Evolutionary conservation across 2,113 vertebrate genomes (phyloP).

Genomic region (Alexandromys fortis): DNA sequence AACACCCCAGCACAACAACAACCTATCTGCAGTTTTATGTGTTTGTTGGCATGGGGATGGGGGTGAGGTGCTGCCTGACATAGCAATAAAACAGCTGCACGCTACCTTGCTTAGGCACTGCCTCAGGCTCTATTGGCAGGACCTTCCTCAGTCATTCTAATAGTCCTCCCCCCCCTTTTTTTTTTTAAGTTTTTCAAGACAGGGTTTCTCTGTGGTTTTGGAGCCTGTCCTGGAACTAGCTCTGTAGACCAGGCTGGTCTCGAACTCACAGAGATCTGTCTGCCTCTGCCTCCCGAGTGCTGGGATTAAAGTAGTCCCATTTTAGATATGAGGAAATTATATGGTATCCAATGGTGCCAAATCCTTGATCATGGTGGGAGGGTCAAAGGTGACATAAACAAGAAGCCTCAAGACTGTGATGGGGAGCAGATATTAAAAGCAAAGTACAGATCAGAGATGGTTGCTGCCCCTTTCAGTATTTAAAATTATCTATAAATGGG

Average conservation of each 20-base stretch:
- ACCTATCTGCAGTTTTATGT: rapidly evolving
- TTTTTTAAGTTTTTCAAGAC: too few species aligned
- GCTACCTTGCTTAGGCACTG: too few species aligned
- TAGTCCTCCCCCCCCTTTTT: too few species aligned
- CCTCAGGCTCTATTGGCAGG: not conserved
- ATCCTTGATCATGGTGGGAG: not conserved
- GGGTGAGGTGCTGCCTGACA: not conserved
- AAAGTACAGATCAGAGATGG: not conserved
- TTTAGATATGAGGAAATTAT: not conserved
- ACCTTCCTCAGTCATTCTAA: not conserved
- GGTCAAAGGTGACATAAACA: not conserved
- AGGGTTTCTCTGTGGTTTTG: too few species aligned
- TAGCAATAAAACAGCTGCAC: not conserved
- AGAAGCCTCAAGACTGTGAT: not conserved
- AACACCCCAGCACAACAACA: too few species aligned
- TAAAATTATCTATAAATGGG: not conserved
- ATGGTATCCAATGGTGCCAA: not conserved
- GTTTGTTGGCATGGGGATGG: not conserved
- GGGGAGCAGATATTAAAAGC: not conserved
- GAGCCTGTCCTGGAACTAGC: too few species aligned
- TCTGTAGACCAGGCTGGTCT: too few species aligned
- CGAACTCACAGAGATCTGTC: too few species aligned
- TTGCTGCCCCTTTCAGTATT: not conserved
- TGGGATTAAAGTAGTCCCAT: not conserved
- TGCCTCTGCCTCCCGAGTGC: too few species aligned